These are phyloP conservation scores for Scalopus aquaticus DNA, from an alignment of 2,113 vertebrate genomes.

Conservation along the genomic window DNA sequence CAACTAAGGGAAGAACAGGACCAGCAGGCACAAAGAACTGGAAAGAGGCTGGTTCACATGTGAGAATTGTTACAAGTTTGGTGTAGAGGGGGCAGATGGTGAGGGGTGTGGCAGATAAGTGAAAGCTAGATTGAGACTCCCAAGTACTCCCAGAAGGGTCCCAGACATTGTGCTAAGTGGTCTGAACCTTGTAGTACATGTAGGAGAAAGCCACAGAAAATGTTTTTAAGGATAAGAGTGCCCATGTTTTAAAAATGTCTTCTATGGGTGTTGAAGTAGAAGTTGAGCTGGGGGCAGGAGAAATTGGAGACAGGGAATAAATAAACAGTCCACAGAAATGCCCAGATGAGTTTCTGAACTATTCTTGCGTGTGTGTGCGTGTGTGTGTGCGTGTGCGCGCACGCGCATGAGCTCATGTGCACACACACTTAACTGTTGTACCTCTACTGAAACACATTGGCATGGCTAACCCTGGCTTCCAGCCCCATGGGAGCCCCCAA, in stretches of 20 bases:
- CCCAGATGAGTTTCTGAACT: neutral
- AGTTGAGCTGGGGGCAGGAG: neutral
- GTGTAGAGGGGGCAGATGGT: no score
- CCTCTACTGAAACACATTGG: neutral
- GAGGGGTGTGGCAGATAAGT: neutral
- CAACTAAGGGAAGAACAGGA: neutral
- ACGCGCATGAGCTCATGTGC: neutral
- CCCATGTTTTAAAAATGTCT: neutral
- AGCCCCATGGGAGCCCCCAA: neutral
- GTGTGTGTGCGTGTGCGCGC: no score
- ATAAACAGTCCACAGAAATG: neutral
- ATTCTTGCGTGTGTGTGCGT: neutral
- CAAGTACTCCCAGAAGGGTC: neutral
- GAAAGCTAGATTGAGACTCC: accelerated
- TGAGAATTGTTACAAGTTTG: neutral
- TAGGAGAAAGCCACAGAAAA: neutral
- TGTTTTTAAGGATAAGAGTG: neutral
- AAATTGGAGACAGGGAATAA: neutral
- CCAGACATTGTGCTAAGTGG: neutral
- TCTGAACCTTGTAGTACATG: neutral
- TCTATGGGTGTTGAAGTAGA: neutral
- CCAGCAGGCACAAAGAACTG: neutral
- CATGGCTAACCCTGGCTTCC: neutral
- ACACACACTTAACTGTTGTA: neutral
- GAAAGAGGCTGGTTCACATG: neutral